Base-by-base conservation (phyloP, 2,888 invertebrate species). In the Esperia sulphurella region DNA sequence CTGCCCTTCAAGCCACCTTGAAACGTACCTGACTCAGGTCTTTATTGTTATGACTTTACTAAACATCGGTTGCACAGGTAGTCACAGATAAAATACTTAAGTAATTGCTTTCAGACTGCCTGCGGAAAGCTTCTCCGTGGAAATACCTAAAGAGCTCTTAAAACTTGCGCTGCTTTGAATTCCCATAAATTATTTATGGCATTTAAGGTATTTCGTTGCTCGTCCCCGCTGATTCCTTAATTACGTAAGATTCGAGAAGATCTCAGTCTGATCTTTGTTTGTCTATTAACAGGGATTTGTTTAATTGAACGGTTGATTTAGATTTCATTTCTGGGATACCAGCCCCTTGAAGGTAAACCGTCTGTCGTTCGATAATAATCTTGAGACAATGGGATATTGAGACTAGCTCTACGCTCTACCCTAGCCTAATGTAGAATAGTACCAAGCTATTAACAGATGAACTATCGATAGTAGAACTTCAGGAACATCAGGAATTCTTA, bases 131-230 rank as follows among this genome's bases (percentile, higher is more conserved):
- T 8, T 6, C 39, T 6, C 54, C 58, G 54, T 58, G 63, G 56
- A 57, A 60, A 67, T 69, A 71, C 67, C 72, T 67, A 76, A n/a
- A 73, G 79, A 76, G 75, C 78, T 78, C 73, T 81, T 70, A 70
- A 75, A 83, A 82, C 77, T 82, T 80, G 70, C 71, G 68, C 73
- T 66, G 70, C 75, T 79, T 75, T 65, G 72, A 81, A 79, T 68
- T 75, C 69, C 67, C 73, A 83, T 84, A 83, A 85, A 84, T 84
- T 75, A 84, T 85, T 84, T 82, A 85, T 83, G 74, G 69, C 71
- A 77, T 81, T 79, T 73, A 73, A 77, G 71, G 71, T 79, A 76
- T 80, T 76, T 74, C 70, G 75, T 75, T 71, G 72, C 70, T 72
- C 70, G 58, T 60, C 56, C 62, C 61, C 55, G 57, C 59, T 50